Base-by-base conservation (phyloP, 2,888 invertebrate species). In the Epinotia nisella region DNA sequence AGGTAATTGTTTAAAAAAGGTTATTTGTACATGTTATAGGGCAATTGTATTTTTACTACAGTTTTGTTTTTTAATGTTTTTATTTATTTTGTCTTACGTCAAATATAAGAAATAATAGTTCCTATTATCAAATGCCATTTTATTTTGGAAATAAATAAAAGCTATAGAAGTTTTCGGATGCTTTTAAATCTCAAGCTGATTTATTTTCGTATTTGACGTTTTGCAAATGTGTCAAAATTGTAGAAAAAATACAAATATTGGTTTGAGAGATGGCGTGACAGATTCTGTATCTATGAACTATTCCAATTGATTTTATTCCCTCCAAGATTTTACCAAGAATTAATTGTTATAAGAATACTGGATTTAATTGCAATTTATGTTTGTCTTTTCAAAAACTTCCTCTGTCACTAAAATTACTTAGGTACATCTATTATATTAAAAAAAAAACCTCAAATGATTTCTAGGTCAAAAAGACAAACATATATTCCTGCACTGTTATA, bases 1-100 rank as follows among this genome's bases (percentile, higher is more conserved):
- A 76, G 75, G 64, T 79, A 78, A 79, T 78, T 81, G 79, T 80
- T 80, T 76, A 80, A 79, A 64, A 80, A 79, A 79, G 81, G 82
- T 81, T 82, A 80, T 75, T 62, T 91, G 90, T 91, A 90, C 80
- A 88, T 89, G 84, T 86, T 78, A 83, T 76, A 79, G 51, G 35
- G 53, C 55, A 39, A 7, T 55, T 41, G 68, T 64, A 59, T 73
- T 69, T 69, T 59, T 73, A 58, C 69, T 68, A 51, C 73, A 73
- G 69, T 69, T 73, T 73, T 73, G 58, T 56, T 19, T 35, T 49
- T 91, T 89, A 90, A 80, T 77, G 74, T 79, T 81, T 82, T 84
- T 87, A 88, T 89, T 90, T 88, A 89, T 90, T 89, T 89, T 88
- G 85, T 79, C 80, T 78, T 80, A 58, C 73, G 73, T 73, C 73